phyloP scores from a whole-genome alignment of 2,797 vertebrate species.

The Poeciliopsis turneri region DNA sequence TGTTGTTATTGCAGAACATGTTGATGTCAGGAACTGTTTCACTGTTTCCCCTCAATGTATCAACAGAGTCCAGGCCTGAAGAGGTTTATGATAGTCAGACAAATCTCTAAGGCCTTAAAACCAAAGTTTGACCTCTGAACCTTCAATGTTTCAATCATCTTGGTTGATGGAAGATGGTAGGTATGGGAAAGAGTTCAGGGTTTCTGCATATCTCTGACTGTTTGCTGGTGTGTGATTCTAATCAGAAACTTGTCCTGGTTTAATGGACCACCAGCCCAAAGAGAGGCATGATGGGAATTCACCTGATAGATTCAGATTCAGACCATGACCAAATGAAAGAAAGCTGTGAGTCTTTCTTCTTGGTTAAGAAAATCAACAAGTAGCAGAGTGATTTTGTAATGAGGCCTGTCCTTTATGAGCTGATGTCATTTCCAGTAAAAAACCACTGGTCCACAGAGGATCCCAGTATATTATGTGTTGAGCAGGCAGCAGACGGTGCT shows the following conservation, averaged over 20 bases:
- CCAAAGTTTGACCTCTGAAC: slow-evolving; percentile 37
- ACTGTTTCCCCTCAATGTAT: slow-evolving; percentile 33
- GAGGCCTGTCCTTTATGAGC: slow-evolving; percentile 65
- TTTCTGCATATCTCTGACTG: slow-evolving; percentile 9
- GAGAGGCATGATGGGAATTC: slow-evolving; percentile 29
- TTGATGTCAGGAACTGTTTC: slow-evolving; percentile 58
- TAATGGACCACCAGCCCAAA: slow-evolving; percentile 23
- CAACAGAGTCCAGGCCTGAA: slow-evolving; percentile 40
- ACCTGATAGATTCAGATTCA: slow-evolving; percentile 14
- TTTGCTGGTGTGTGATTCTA: slow-evolving; percentile 62
- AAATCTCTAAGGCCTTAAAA: slow-evolving; percentile 25
- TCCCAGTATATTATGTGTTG: slow-evolving; percentile 46
- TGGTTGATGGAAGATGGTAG: slow-evolving; percentile 18
- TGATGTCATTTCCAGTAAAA: slow-evolving; percentile 73
- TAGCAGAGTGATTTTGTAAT: slow-evolving; percentile 52
- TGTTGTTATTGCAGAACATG: slow-evolving; percentile 34
- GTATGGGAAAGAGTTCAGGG: slow-evolving; percentile 22
- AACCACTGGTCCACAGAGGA: slow-evolving; percentile 39
- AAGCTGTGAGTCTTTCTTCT: slow-evolving; percentile 12
- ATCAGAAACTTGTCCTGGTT: slow-evolving; percentile 34
- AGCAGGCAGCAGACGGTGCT: slow-evolving; percentile 49
- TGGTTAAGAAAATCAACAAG: slow-evolving; percentile 50
- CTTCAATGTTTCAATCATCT: slow-evolving; percentile 63
- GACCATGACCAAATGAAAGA: slow-evolving; percentile 18
- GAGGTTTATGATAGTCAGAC: slow-evolving; percentile 43